Evolutionary conservation across 2,797 vertebrate genomes (phyloP), one percentile per base, ranked within the genome.

Genomic region (Caiman crocodilus): DNA sequence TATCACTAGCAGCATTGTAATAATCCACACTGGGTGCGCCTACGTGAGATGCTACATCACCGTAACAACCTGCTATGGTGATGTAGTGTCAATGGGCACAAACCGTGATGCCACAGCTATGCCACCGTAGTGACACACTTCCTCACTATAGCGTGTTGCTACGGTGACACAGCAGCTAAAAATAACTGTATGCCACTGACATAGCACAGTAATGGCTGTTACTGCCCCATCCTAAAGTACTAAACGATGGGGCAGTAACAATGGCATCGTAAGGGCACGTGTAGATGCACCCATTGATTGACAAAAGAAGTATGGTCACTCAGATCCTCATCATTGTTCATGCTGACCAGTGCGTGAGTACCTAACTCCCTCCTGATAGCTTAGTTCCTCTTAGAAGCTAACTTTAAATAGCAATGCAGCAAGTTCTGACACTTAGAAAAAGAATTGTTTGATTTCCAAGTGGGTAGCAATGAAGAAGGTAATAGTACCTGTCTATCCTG

Each of bases 391-490:
- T 92, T 90, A 76, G 64, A 50, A 60, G 56, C 84, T 96, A 58
- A 55, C 73, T 96, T 94, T 88, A 90, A 94, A 89, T 92, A 92
- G 42, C 5, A 89, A 57, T 71, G 79, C 85, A 93, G 87, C 65
- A 90, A 50, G 84, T 93, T 92, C 78, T 90, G 84, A 91, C 76
- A 86, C 88, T 69, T 90, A 69, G 78, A 79, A 89, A 94, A 90
- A 91, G 86, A 69, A 85, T 67, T 77, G 18, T 89, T 69, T 1
- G 50, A 86, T 61, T 71, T 89, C 86, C 76, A 50, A 74, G n/a
- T 75, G 91, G 94, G 92, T 89, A 96, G 94, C 91, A 93, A 95
- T 80, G 89, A 84, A 83, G 90, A 92, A 91, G 81, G 88, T 92
- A 97, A 87, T 85, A 73, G 42, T 14, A 56, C 80, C 30, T 92